Conservation (phyloP, 2,888 invertebrate genomes). For the Plebejus anna region DNA sequence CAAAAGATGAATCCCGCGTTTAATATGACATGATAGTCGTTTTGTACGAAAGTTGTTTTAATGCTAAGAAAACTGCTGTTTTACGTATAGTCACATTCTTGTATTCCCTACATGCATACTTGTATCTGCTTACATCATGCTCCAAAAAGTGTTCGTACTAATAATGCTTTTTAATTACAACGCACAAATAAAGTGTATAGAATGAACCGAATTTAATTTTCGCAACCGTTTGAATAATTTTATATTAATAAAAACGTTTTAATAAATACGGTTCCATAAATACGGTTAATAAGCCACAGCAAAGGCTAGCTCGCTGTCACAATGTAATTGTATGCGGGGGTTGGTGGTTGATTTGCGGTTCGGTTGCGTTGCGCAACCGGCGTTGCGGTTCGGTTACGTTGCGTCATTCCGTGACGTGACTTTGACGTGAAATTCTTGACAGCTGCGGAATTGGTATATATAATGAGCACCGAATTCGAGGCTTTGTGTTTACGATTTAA, state of each 20-base stretch:
- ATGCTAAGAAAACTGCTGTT: slow-evolving; percentile 6
- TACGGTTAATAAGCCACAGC: slow-evolving; percentile 35
- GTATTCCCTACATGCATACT: background rate
- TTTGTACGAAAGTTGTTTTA: slow-evolving; percentile 18
- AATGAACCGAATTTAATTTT: slow-evolving; percentile 15
- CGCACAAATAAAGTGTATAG: background rate
- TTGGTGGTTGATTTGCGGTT: slow-evolving; percentile 52
- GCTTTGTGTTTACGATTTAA: slow-evolving; percentile 29
- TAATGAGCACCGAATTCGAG: slow-evolving; percentile 36
- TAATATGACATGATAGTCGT: slow-evolving; percentile 26
- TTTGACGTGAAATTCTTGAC: slow-evolving; percentile 39
- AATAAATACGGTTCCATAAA: slow-evolving; percentile 30
- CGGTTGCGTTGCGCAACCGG: slow-evolving; percentile 44
- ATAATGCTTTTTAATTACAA: background rate
- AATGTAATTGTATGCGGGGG: slow-evolving; percentile 45
- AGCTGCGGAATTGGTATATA: slow-evolving; percentile 35
- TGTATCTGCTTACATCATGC: background rate
- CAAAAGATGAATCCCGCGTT: slow-evolving; percentile 28
- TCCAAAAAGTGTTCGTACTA: background rate
- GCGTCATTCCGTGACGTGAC: slow-evolving; percentile 41
- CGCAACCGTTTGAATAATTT: background rate
- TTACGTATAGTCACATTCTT: background rate
- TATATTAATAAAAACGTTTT: slow-evolving; percentile 34
- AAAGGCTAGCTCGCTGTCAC: slow-evolving; percentile 46
- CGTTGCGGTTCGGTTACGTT: slow-evolving; percentile 46